These are phyloP conservation scores for Setophaga kirtlandii DNA, from an alignment of 2,113 vertebrate species.

Conservation along the genomic window DNA sequence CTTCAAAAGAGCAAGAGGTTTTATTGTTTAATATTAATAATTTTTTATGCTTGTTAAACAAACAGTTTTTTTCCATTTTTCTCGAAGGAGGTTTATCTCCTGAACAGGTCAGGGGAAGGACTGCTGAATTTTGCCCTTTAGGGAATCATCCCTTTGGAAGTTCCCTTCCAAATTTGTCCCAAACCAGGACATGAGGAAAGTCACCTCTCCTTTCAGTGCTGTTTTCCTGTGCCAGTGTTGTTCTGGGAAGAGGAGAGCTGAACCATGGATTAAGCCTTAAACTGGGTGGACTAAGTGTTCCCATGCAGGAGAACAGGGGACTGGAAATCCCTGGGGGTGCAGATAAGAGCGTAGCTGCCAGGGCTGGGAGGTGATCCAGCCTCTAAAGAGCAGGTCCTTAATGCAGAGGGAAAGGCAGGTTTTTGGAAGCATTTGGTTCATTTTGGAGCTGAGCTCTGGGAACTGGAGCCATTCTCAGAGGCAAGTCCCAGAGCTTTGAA, in stretches of 20 bases:
- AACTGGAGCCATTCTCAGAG: background rate
- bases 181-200: background rate
- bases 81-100: background rate
- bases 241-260: background rate
- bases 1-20: background rate
- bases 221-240: background rate
- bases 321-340: background rate
- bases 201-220: background rate
- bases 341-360: background rate
- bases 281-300: background rate
- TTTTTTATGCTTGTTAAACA: background rate
- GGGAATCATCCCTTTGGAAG: background rate
- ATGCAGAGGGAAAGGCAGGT: background rate
- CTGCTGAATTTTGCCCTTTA: background rate
- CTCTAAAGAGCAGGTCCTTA: background rate
- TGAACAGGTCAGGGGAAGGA: background rate
- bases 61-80: background rate
- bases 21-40: background rate
- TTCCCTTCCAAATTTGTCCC: background rate
- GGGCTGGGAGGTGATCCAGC: background rate
- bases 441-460: accelerated
- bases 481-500: background rate
- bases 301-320: background rate
- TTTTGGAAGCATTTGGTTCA: background rate
- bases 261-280: background rate